phyloP scores from a whole-genome alignment of 1,140 invertebrate genomes.

The Magallana angulata region DNA sequence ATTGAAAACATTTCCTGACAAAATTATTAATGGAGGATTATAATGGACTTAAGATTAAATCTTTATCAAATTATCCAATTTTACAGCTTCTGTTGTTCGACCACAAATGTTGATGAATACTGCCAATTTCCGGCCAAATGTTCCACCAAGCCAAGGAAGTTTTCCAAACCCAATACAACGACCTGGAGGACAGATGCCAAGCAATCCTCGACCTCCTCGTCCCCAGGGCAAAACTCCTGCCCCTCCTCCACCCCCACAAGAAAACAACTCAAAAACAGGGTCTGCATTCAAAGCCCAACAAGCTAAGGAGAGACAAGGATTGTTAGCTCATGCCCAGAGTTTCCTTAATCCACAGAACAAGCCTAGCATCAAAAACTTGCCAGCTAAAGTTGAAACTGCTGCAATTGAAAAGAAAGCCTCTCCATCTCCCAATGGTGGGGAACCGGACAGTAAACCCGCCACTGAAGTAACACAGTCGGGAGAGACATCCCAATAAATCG shows the following conservation, averaged over 20 bases:
- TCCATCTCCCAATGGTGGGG: not conserved
- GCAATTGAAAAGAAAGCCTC: not conserved
- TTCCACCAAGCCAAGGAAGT: constrained; percentile 56
- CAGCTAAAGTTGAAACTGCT: not conserved
- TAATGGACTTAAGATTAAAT: not conserved
- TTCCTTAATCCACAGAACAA: constrained; percentile 73
- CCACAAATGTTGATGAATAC: constrained; percentile 66
- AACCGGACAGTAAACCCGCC: not conserved
- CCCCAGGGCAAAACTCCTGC: constrained; percentile 17
- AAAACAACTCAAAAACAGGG: not conserved
- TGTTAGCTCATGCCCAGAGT: constrained; percentile 68
- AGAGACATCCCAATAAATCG: constrained; percentile 23
- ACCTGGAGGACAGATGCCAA: constrained; percentile 59
- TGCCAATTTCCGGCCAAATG: constrained; percentile 59
- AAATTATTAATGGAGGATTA: too few relatives aligned
- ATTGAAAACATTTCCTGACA: too few relatives aligned
- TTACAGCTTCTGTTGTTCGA: constrained; percentile 60
- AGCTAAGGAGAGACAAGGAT: constrained; percentile 69
- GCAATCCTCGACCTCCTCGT: constrained; percentile 35
- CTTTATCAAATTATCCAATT: too few relatives aligned
- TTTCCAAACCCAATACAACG: constrained; percentile 72
- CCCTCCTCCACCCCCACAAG: constrained; percentile 32
- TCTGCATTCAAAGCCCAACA: constrained; percentile 67
- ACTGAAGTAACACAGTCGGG: constrained; percentile 18
- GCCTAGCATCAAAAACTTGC: constrained; percentile 55